Evolutionary conservation across 2,113 vertebrate species (phyloP).

Genomic region (Chaenocephalus aceratus): DNA sequence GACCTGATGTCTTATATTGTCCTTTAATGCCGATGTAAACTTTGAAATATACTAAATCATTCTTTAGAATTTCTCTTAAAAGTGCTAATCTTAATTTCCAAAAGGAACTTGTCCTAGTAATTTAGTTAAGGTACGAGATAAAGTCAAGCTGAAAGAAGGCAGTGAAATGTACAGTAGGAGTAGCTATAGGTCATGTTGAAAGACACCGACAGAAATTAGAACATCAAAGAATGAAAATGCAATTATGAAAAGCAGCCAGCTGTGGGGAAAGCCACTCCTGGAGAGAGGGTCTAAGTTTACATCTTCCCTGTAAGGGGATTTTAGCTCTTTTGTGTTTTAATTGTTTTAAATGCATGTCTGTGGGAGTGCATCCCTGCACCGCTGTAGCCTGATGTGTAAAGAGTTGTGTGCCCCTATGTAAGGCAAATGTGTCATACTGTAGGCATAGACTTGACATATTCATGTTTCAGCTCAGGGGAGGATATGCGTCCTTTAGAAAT

Average conservation of each 20-base stretch:
- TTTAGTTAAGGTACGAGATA: background rate
- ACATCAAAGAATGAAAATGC: constrained; percentile 23
- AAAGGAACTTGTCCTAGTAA: background rate
- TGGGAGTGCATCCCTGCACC: constrained; percentile 7
- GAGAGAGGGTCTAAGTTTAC: background rate
- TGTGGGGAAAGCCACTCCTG: constrained; percentile 19
- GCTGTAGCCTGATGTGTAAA: constrained; percentile 52
- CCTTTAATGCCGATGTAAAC: background rate
- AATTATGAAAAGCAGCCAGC: constrained; percentile 17
- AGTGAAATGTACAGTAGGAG: background rate
- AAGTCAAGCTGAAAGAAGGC: background rate
- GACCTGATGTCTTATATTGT: background rate
- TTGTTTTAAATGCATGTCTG: constrained; percentile 5
- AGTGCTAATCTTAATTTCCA: background rate
- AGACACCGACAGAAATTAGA: constrained; percentile 12
- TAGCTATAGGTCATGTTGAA: constrained; percentile 21
- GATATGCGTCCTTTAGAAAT: constrained; percentile 9
- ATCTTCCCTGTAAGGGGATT: background rate
- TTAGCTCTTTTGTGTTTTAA: background rate
- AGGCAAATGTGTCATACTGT: constrained; percentile 12
- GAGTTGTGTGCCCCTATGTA: constrained; percentile 12
- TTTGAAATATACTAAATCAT: background rate
- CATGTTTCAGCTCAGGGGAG: background rate
- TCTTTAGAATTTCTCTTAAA: background rate
- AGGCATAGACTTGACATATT: background rate